Conservation (phyloP, 2,888 invertebrate genomes). For the Eudemis profundana region DNA sequence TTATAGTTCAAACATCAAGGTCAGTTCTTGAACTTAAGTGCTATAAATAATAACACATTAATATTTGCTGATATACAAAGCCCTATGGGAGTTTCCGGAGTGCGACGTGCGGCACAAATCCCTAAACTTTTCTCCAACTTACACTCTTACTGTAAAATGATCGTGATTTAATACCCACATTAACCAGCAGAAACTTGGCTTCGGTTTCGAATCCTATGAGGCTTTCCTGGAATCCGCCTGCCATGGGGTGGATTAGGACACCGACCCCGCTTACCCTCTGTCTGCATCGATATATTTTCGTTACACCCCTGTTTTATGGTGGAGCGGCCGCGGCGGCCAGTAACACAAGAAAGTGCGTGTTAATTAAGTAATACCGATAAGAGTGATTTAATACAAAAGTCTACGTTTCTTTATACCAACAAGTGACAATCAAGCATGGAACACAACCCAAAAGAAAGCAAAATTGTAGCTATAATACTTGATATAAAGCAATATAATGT, state of each 20-base stretch:
- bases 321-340: conserved; percentile 13
- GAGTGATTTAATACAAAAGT: not conserved
- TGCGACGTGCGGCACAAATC: not conserved
- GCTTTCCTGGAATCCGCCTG: conserved; percentile 56
- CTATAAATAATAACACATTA: not conserved
- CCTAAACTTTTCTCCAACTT: conserved; percentile 11
- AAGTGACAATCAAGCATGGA: not conserved
- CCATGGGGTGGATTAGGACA: conserved; percentile 53
- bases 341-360: conserved; percentile 45
- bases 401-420: not conserved
- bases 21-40: not conserved
- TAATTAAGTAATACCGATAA: conserved; percentile 5
- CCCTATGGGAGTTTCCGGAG: not conserved
- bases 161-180: conserved; percentile 29
- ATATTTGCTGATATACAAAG: not conserved
- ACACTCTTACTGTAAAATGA: conserved; percentile 13
- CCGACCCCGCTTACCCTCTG: conserved; percentile 53
- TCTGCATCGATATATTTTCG: conserved; percentile 51
- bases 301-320: conserved; percentile 45
- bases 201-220: conserved; percentile 39
- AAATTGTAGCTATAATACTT: too few species aligned
- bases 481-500: too few species aligned
- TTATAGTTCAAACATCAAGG: conserved; percentile 3
- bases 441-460: too few species aligned
- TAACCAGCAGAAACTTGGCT: conserved; percentile 38